These are phyloP conservation scores for Galleria mellonella DNA, from an alignment of 1,140 invertebrate species.

Conservation along the genomic window DNA sequence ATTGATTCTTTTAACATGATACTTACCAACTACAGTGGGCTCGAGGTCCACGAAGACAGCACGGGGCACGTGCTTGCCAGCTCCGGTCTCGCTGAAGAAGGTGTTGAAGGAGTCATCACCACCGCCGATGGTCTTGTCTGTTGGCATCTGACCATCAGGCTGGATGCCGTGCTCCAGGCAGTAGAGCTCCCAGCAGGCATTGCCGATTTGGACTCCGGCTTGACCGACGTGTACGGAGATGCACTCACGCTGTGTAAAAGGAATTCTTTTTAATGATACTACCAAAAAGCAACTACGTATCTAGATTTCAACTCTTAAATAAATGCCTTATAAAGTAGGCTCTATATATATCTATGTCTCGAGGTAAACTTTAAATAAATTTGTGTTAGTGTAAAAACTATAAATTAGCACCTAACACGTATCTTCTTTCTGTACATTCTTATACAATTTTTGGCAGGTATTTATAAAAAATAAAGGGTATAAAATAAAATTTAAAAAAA, in stretches of 20 bases:
- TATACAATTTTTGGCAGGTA: too few relatives aligned
- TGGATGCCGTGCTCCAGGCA: conserved; percentile 90
- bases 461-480: too few relatives aligned
- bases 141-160: conserved; percentile 81
- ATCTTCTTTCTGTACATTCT: too few relatives aligned
- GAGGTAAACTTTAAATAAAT: too few relatives aligned
- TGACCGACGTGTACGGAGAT: conserved; percentile 85
- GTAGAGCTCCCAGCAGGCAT: conserved; percentile 88
- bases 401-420: too few relatives aligned
- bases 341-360: too few relatives aligned
- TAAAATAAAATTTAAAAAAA: too few relatives aligned
- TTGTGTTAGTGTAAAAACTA: too few relatives aligned
- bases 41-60: conserved; percentile 93
- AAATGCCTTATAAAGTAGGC: too few relatives aligned
- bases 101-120: conserved; percentile 92
- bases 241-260: conserved; percentile 73
- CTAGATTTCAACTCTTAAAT: too few relatives aligned
- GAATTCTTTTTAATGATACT: too few relatives aligned
- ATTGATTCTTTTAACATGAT: conserved; percentile 2
- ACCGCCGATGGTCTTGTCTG: conserved; percentile 78
- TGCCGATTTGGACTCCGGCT: conserved; percentile 86
- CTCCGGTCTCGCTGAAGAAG: conserved; percentile 93
- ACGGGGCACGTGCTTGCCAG: conserved; percentile 90
- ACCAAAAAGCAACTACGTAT: too few relatives aligned
- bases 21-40: conserved; percentile 89